phyloP scores from a whole-genome alignment of 2,888 invertebrate genomes.

The Strigamia maritima region DNA sequence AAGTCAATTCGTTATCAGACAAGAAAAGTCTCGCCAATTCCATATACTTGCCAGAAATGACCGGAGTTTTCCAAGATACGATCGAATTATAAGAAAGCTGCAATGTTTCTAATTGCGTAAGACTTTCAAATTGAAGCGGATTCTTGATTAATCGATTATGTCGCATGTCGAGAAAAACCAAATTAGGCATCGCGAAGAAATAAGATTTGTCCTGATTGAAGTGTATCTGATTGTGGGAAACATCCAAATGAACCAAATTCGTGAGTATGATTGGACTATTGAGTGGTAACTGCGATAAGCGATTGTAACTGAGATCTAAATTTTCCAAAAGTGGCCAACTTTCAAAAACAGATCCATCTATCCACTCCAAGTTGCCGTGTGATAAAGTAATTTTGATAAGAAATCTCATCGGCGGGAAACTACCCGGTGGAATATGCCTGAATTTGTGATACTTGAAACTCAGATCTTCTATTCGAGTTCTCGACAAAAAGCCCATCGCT shows the following conservation, averaged over 20 bases:
- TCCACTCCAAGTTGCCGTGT: neutral
- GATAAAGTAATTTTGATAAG: neutral
- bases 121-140: neutral
- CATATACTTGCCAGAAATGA: neutral
- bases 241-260: neutral
- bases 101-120: neutral
- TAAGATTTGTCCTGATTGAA: neutral
- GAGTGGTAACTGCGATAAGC: neutral
- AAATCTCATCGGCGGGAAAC: neutral
- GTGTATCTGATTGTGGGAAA: neutral
- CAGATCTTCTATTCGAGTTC: neutral
- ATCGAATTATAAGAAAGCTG: neutral
- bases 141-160: neutral
- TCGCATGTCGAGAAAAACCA: neutral
- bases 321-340: neutral
- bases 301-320: neutral
- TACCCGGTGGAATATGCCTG: neutral
- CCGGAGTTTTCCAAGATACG: neutral
- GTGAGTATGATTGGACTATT: neutral
- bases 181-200: neutral
- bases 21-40: neutral
- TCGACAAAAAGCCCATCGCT: neutral
- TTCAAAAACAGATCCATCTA: neutral
- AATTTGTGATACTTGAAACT: slow-evolving; percentile 7
- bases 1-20: neutral